A percentile compares a stretch with the other conserved stretches of the same genome.
Evolutionary conservation across 1,140 invertebrate species (phyloP).

Genomic region (Calephelis nemesis): DNA sequence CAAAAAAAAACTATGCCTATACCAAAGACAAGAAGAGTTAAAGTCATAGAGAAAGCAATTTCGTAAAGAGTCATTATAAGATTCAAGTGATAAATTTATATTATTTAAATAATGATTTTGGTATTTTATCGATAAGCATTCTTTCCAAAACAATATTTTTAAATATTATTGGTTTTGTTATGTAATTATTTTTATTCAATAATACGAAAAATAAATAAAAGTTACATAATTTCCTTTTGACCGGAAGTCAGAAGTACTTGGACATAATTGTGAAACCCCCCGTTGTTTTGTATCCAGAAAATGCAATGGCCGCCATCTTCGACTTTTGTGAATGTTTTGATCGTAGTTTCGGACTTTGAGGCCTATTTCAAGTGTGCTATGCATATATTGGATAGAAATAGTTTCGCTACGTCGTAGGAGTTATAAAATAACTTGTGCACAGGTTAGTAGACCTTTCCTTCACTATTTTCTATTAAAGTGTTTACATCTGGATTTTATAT

Average conservation of each 20-base stretch:
- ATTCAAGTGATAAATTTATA: neutral
- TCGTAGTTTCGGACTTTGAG: slow-evolving; percentile 76
- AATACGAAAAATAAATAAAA: neutral
- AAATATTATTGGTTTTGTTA: neutral
- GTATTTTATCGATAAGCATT: neutral
- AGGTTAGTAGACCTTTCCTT: slow-evolving; percentile 63
- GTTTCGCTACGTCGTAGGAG: slow-evolving; percentile 63
- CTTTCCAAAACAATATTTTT: neutral
- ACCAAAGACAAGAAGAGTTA: slow-evolving; percentile 15
- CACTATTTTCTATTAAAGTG: slow-evolving; percentile 68
- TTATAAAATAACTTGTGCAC: slow-evolving; percentile 51
- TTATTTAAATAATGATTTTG: neutral
- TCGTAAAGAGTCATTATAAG: neutral
- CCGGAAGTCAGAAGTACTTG: slow-evolving; percentile 61
- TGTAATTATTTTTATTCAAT: neutral
- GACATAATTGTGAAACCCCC: slow-evolving; percentile 75
- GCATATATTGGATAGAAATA: slow-evolving; percentile 67
- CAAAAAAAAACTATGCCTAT: slow-evolving; percentile 9
- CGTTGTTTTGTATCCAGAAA: slow-evolving; percentile 79
- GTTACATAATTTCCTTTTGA: slow-evolving; percentile 34
- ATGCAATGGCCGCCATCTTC: slow-evolving; percentile 80
- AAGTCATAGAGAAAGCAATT: neutral
- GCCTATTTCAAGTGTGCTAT: slow-evolving; percentile 70
- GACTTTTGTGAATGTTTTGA: slow-evolving; percentile 79
- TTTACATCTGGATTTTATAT: slow-evolving; percentile 78